phyloP scores from a whole-genome alignment of 2,888 invertebrate genomes.

The Rhogogaster chlorosoma region DNA sequence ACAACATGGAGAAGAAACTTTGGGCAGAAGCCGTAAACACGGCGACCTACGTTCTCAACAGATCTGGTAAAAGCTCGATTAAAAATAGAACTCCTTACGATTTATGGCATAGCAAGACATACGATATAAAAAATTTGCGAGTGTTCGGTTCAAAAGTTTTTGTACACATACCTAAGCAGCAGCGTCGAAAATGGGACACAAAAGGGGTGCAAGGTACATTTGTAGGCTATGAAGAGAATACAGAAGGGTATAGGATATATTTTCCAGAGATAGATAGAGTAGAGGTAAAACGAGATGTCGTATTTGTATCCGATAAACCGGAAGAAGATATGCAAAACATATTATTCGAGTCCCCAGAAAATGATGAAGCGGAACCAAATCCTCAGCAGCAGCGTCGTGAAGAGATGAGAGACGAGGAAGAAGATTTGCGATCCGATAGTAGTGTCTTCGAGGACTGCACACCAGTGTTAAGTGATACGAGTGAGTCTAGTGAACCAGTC shows the following conservation, averaged over 20 bases:
- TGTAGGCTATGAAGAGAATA: neutral
- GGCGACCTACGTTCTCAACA: neutral
- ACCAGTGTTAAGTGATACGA: neutral
- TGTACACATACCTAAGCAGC: neutral
- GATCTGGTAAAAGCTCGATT: neutral
- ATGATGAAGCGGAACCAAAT: neutral
- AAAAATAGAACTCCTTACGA: neutral
- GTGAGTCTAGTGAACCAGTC: neutral
- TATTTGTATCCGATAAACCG: neutral
- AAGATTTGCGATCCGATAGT: constrained; percentile 2
- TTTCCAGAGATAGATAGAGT: neutral
- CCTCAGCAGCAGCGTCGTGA: neutral
- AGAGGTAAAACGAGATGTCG: neutral
- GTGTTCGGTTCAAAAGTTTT: neutral
- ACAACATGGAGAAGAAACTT: neutral
- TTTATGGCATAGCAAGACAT: neutral
- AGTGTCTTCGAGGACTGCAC: neutral
- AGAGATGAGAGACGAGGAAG: neutral
- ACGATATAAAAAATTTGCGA: neutral
- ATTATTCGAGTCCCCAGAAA: neutral
- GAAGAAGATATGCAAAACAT: neutral
- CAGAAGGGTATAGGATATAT: neutral
- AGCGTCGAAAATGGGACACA: neutral
- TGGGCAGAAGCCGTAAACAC: neutral
- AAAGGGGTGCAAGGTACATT: neutral